Conservation (phyloP, 2,888 invertebrate species). For the Glyphotaelius pellucidus region DNA sequence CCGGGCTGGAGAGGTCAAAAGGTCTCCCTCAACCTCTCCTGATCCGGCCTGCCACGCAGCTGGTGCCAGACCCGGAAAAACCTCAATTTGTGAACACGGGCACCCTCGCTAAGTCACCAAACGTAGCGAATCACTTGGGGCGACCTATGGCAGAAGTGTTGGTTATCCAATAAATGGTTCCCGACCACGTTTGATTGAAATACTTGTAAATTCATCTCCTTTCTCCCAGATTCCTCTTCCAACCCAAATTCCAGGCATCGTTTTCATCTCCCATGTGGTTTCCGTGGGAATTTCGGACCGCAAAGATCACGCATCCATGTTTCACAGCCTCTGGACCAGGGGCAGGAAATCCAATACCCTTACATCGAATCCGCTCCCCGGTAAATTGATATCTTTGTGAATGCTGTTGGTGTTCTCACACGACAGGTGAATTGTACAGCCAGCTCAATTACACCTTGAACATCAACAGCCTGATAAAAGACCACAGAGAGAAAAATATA, state of each 20-base stretch:
- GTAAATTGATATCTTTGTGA: conserved; percentile 63
- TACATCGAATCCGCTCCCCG: conserved; percentile 60
- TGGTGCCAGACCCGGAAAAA: too few species aligned
- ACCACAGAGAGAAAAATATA: too few species aligned
- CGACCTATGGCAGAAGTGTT: too few species aligned
- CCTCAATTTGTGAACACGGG: too few species aligned
- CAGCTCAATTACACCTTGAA: not conserved
- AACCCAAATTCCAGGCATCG: not conserved
- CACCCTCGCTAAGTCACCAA: too few species aligned
- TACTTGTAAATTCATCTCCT: not conserved
- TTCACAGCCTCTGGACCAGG: not conserved
- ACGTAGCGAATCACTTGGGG: too few species aligned
- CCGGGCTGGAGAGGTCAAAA: too few species aligned
- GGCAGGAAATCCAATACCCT: conserved; percentile 50
- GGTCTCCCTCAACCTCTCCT: too few species aligned
- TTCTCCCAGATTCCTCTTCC: not conserved
- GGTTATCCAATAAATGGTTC: too few species aligned
- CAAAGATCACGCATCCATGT: conserved; percentile 31
- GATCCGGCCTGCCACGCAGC: too few species aligned
- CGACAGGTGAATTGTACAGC: conserved; percentile 28
- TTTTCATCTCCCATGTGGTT: not conserved
- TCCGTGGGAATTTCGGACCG: not conserved
- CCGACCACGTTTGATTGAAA: too few species aligned
- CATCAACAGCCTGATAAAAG: not conserved
- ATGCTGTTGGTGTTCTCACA: conserved; percentile 57